Evolutionary conservation across 37 sponge, comb jelly and placozoan genomes (phyloP), one percentile per base, ranked within the genome.

Genomic region (Ephydatia muelleri): DNA sequence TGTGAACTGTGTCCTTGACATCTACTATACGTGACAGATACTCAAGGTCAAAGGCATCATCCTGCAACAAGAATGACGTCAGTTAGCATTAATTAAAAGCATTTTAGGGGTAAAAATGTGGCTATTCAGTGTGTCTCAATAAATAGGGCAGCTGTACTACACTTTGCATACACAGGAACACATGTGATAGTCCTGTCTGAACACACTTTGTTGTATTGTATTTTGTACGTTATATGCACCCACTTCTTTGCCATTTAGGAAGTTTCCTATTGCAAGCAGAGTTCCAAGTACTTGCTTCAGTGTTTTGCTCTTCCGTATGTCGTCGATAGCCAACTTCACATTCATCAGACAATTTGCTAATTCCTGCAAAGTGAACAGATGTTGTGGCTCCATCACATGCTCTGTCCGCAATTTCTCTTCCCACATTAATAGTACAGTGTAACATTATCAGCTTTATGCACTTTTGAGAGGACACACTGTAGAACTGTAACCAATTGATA

Each of bases 1-100:
- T 97, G 77, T 92, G 88, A 5, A 93, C 88, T 26, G 91, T 94
- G 93, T 97, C 97, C 87, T 97, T 97, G 65, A 97, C 96, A 74
- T 92, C 93, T 0, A 71, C 77, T 72, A 97, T 78, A 31, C 92
- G 87, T 31, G 75, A 72, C 67, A 97, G 88, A 67, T 90, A 97
- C 65, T 87, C 79, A 39, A 97, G 43, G 83, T 92, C 89, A 82
- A 97, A 97, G 19, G 96, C 97, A 38, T 92, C 95, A 32, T 34
- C 84, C 86, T 88, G 26, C n/a, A 73, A 33, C 34, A 37, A 76
- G 35, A 66, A 72, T 21, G 11, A 23, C 21, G 13, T 23, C 34
- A 12, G 22, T 39, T 19, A 26, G 11, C 32, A 70, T 13, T 32
- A 29, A 70, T 57, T 29, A 22, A 35, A 81, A 34, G 0, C 14